Evolutionary conservation across 2,113 vertebrate genomes (phyloP).

Genomic region (Phyllostomus hastatus): DNA sequence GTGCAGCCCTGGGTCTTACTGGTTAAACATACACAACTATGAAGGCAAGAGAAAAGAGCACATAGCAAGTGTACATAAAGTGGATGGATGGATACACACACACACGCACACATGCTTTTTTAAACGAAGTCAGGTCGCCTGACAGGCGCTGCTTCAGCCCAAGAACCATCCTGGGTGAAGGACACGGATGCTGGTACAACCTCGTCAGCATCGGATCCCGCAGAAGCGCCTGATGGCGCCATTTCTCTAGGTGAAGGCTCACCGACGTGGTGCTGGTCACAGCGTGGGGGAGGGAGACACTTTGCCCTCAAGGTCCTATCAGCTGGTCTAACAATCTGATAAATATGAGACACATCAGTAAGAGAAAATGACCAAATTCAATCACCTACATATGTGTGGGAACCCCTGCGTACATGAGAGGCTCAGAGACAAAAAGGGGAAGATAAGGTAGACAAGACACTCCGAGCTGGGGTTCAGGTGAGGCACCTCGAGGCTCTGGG

Average conservation of each 20-base stretch:
- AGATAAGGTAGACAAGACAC: background rate
- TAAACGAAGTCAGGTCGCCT: background rate
- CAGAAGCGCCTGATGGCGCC: background rate
- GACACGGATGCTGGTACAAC: accelerated
- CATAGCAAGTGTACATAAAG: background rate
- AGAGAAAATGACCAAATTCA: background rate
- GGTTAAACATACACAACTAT: background rate
- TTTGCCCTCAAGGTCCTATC: background rate
- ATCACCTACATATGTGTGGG: background rate
- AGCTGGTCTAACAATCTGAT: background rate
- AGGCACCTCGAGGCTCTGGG: background rate
- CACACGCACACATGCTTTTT: background rate
- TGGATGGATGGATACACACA: background rate
- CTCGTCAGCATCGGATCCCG: background rate
- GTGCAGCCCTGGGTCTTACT: background rate
- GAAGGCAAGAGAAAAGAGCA: background rate
- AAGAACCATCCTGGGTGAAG: background rate
- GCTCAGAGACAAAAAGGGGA: background rate
- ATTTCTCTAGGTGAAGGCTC: background rate
- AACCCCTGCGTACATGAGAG: background rate
- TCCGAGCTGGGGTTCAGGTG: background rate
- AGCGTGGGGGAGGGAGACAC: background rate
- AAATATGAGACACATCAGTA: too few species aligned
- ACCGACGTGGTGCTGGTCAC: too few species aligned
- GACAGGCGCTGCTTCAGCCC: background rate